phyloP scores from a whole-genome alignment of 2,113 vertebrate genomes.

The Lophotis ruficrista region DNA sequence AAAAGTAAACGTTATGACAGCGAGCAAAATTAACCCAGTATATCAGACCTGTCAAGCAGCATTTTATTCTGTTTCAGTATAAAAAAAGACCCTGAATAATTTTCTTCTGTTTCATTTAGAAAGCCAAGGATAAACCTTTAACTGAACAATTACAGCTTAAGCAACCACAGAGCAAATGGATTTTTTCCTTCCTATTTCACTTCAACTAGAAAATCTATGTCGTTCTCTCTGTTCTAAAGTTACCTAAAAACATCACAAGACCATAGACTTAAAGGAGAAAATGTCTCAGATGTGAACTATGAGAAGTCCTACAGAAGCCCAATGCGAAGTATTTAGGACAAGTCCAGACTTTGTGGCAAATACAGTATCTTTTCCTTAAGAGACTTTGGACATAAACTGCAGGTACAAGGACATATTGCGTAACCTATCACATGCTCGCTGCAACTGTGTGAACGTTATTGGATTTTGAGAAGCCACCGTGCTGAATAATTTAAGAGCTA shows the following conservation, averaged over 20 bases:
- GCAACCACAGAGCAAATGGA: background rate
- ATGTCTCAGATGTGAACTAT: background rate
- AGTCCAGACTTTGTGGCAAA: slow-evolving; percentile 24
- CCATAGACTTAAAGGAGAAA: background rate
- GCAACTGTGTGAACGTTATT: slow-evolving; percentile 64
- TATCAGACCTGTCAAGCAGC: background rate
- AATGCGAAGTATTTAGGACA: slow-evolving; percentile 6
- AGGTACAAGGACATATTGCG: slow-evolving; percentile 73
- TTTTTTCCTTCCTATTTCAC: background rate
- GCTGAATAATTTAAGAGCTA: slow-evolving; percentile 78
- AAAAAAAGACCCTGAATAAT: background rate
- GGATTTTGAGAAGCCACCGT: slow-evolving; percentile 66
- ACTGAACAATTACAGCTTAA: background rate
- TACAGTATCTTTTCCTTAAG: slow-evolving; percentile 21
- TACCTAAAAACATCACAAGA: background rate
- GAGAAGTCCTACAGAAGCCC: background rate
- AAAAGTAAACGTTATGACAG: background rate
- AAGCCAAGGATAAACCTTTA: slow-evolving; percentile 3
- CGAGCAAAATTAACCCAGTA: background rate
- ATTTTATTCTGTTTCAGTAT: background rate
- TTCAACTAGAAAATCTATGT: background rate
- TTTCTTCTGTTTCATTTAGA: background rate
- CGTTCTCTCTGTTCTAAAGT: slow-evolving; percentile 5
- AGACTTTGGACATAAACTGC: slow-evolving; percentile 62
- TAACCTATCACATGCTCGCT: slow-evolving; percentile 71